A percentile compares a stretch with the other conserved stretches of the same genome.
Evolutionary conservation across 2,113 vertebrate species (phyloP).

Genomic region (Hippolais icterina): DNA sequence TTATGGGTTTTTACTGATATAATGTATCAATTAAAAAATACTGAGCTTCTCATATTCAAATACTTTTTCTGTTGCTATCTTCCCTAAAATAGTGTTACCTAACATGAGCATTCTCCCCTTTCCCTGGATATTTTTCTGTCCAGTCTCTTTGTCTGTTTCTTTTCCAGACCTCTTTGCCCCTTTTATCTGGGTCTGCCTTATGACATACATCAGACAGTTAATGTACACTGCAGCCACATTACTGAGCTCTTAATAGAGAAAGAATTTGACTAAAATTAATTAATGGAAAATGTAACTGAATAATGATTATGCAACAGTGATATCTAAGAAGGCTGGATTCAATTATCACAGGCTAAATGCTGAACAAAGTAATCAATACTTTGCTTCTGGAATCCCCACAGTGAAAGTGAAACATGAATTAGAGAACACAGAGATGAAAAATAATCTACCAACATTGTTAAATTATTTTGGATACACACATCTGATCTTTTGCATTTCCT

Average conservation of each 20-base stretch:
- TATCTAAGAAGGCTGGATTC: neutral
- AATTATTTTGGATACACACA: neutral
- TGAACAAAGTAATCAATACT: slow-evolving; percentile 7
- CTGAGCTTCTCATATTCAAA: neutral
- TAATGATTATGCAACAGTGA: neutral
- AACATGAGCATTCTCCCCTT: neutral
- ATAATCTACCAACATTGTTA: neutral
- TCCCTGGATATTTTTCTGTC: neutral
- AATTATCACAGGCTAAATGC: neutral
- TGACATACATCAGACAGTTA: neutral
- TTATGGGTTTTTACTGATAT: neutral
- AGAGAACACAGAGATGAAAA: neutral
- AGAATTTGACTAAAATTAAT: slow-evolving; percentile 15
- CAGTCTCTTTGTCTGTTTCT: neutral
- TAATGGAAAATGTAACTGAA: slow-evolving; percentile 21
- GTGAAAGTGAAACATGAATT: neutral
- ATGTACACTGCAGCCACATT: neutral
- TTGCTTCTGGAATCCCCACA: neutral
- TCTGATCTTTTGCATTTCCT: neutral
- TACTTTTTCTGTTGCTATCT: neutral
- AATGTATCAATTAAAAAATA: rapidly evolving
- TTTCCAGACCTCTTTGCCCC: neutral
- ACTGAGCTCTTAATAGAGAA: neutral
- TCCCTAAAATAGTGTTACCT: neutral
- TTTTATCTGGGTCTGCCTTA: neutral